phyloP scores from a whole-genome alignment of 2,113 vertebrate species.

The Oreochromis niloticus region DNA sequence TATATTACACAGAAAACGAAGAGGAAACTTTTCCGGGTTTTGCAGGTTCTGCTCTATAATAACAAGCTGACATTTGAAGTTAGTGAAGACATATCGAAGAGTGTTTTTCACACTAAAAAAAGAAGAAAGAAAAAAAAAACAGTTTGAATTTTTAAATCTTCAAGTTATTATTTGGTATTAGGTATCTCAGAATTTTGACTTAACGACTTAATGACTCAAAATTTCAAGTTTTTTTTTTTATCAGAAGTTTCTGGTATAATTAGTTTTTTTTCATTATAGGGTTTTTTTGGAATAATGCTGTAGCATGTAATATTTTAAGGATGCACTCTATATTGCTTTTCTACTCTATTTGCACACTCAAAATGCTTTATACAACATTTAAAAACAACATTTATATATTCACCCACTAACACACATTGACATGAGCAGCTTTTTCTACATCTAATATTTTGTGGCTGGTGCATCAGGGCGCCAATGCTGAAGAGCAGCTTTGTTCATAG shows the following conservation, averaged over 20 bases:
- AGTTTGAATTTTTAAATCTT: neutral
- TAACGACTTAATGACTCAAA: neutral
- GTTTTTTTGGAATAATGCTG: neutral
- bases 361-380: neutral
- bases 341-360: neutral
- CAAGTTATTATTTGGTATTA: neutral
- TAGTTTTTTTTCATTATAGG: fast-evolving
- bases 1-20: neutral
- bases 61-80: neutral
- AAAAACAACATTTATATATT: neutral
- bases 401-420: neutral
- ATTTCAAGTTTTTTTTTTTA: no score
- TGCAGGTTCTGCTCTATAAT: neutral
- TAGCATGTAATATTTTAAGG: neutral
- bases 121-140: neutral
- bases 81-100: neutral
- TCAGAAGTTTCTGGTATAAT: neutral
- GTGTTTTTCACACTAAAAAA: neutral
- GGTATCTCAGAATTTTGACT: neutral
- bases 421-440: neutral
- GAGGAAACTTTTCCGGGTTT: neutral
- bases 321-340: neutral
- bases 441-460: neutral
- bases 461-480: neutral
- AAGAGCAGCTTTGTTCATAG: neutral